A percentile compares a stretch with the other conserved stretches of the same genome.
Conservation (phyloP, 2,113 vertebrate species). For the Nyctibius bracteatus region DNA sequence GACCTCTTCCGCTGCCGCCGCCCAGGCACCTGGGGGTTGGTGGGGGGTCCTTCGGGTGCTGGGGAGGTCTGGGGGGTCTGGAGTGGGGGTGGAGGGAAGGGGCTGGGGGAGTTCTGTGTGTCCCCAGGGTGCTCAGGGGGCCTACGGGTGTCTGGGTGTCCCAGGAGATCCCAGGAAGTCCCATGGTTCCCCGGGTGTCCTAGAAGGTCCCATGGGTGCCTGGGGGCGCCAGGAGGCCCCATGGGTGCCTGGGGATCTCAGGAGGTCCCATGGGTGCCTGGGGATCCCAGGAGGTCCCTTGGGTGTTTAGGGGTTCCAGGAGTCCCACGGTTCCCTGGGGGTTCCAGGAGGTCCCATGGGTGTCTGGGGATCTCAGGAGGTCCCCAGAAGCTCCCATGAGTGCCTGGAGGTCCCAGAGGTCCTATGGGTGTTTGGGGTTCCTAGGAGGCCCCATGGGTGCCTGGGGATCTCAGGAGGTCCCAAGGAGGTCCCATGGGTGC, state of each 20-base stretch:
- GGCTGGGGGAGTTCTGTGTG: no score
- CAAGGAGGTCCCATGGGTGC: background rate
- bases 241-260: no score
- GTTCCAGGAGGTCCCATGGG: background rate
- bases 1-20: constrained; percentile 48
- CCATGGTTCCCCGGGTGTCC: no score
- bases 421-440: background rate
- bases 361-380: no score
- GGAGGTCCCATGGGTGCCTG: background rate
- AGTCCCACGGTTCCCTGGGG: background rate
- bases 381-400: background rate
- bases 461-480: background rate
- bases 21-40: background rate
- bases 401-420: background rate
- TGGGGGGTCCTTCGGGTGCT: background rate
- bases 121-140: background rate
- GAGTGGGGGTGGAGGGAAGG: no score
- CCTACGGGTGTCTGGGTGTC: no score
- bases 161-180: no score
- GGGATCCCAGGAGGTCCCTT: background rate
- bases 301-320: background rate
- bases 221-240: no score
- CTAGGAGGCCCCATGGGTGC: background rate
- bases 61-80: background rate
- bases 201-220: no score